Base-by-base conservation (phyloP, 2,888 invertebrate species). In the Linnaemya tessellans region DNA sequence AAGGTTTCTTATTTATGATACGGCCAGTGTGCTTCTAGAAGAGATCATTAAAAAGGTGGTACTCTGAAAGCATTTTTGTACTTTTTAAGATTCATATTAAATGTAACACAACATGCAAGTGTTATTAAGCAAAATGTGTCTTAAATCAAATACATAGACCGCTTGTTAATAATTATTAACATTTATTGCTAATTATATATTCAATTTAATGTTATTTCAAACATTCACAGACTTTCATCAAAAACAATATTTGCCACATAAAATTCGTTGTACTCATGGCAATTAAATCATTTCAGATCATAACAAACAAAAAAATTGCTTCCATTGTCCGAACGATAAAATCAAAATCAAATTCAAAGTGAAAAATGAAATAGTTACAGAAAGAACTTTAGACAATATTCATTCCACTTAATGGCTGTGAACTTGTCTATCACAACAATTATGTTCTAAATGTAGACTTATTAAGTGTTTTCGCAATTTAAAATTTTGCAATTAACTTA, bases 381-480 rank as follows among this genome's bases (percentile, higher is more conserved):
- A 54, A 25, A 71, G 82, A 82, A 82, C 82, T 82, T 82, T 82
- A 71, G 46, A 71, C 71, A 49, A 41, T 18, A 46, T 60, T 58
- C 35, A 46, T 60, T 58, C 35, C 41, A 43, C 60, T 18, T 67
- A 18, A 70, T 78, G 7, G 25, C 25, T 68, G 11, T 68, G 18
- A 68, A 78, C 49, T 68, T 68, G 60, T 18, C 15, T 65, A 35
- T 30, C 54, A 41, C 13, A 60, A 41, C 35, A 70, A 70, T 82
- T 82, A 68, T 75, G 68, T 82, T 82, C 60, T 77, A 77, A 70
- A 70, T 82, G 15, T 1, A 64, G 35, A 64, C 35, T 64, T 46
- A 15, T 60, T 68, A 58, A 62, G 35, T 54, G 22, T 41, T 56
- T 58, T 73, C 13, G 41, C 11, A 18, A 43, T 18, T 35, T 71